Evolutionary conservation across 2,888 invertebrate genomes (phyloP).

Genomic region (Harpagoxenus sublaevis): DNA sequence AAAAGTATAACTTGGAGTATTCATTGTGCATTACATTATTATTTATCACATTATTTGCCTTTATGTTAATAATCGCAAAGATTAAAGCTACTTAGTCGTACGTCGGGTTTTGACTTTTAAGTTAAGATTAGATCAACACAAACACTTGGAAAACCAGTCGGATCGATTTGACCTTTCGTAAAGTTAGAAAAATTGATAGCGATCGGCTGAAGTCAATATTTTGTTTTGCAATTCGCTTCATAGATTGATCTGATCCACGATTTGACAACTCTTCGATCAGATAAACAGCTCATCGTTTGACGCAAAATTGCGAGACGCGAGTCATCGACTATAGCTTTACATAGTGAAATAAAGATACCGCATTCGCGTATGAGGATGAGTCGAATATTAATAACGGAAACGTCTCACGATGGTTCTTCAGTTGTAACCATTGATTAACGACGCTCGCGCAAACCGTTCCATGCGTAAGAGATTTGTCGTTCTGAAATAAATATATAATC

Average conservation of each 20-base stretch:
- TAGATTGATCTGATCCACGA: slow-evolving; percentile 33
- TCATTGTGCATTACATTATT: neutral
- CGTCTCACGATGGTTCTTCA: slow-evolving; percentile 19
- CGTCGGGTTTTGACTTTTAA: slow-evolving; percentile 9
- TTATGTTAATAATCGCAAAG: neutral
- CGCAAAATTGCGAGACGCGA: neutral
- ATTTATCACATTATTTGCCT: neutral
- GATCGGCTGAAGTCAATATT: slow-evolving; percentile 52
- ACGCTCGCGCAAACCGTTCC: slow-evolving; percentile 51
- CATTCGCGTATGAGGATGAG: neutral
- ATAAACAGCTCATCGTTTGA: neutral
- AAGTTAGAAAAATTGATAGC: slow-evolving; percentile 51
- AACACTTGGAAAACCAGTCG: slow-evolving; percentile 64
- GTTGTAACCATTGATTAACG: slow-evolving; percentile 26
- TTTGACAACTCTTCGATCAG: neutral
- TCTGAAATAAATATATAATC: neutral
- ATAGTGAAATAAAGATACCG: neutral
- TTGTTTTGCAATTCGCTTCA: slow-evolving; percentile 58
- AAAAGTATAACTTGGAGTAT: neutral
- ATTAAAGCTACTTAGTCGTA: slow-evolving; percentile 4
- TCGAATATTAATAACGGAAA: slow-evolving; percentile 11
- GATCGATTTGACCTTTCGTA: slow-evolving; percentile 64
- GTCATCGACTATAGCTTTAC: neutral
- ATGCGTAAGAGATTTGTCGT: slow-evolving; percentile 32
- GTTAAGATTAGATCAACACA: slow-evolving; percentile 28